A percentile compares a stretch with the other conserved stretches of the same genome.
phyloP scores from a whole-genome alignment of 2,113 vertebrate species.

The Girardinichthys multiradiatus region DNA sequence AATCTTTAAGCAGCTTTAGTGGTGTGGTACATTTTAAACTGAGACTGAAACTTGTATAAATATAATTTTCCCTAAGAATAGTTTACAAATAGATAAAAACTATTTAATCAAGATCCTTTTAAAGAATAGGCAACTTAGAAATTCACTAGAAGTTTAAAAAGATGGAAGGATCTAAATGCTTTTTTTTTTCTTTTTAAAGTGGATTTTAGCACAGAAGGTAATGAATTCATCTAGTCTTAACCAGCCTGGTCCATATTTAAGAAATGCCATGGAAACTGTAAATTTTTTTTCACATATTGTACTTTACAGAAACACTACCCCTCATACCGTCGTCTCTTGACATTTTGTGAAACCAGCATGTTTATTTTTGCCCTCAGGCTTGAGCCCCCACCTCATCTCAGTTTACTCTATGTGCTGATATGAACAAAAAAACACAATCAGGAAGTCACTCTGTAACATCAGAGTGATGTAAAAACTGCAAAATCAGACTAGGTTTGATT shows the following conservation, averaged over 20 bases:
- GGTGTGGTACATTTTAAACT: too few species aligned
- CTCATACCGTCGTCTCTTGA: conserved; percentile 12
- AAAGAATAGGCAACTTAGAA: not conserved
- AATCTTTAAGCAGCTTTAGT: not conserved
- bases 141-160: too few species aligned
- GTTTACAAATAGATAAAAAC: not conserved
- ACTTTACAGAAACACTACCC: conserved; percentile 18
- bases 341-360: conserved; percentile 17
- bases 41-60: not conserved
- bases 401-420: conserved; percentile 44
- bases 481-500: conserved; percentile 70
- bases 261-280: conserved; percentile 14
- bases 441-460: conserved; percentile 65
- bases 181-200: not conserved
- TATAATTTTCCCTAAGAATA: not conserved
- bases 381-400: conserved; percentile 38
- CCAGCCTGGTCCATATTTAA: conserved; percentile 1
- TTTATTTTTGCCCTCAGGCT: conserved; percentile 37
- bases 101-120: not conserved
- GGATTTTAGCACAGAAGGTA: not conserved
- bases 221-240: conserved; percentile 10
- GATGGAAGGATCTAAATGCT: too few species aligned
- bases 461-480: conserved; percentile 64
- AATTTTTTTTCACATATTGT: conserved; percentile 41
- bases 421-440: conserved; percentile 46